phyloP scores from a whole-genome alignment of 2,888 invertebrate genomes.

The Agrotis clavis region DNA sequence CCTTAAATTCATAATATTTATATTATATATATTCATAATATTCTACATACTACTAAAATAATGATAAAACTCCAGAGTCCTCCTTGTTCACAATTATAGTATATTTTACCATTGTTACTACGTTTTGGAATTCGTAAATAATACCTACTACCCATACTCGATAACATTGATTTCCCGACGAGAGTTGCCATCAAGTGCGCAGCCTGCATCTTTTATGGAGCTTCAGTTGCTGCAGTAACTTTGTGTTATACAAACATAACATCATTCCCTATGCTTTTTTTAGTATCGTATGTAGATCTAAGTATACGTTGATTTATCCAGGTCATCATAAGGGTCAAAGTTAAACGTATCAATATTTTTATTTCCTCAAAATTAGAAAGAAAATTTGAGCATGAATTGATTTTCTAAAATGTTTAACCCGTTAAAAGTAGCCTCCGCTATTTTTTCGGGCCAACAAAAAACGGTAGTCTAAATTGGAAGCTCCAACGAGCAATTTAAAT shows the following conservation, averaged over 20 bases:
- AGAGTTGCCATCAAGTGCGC: conserved; percentile 30
- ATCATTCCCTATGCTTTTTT: background rate
- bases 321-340: background rate
- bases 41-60: too few species aligned
- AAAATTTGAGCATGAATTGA: conserved; percentile 6
- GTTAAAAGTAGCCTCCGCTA: conserved; percentile 13
- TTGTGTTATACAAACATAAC: conserved; percentile 20
- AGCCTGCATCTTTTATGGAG: conserved; percentile 42
- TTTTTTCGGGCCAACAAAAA: conserved; percentile 61
- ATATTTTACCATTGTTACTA: too few species aligned
- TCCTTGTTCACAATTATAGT: background rate
- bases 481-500: conserved; percentile 84
- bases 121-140: conserved; percentile 6
- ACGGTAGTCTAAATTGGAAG: conserved; percentile 70
- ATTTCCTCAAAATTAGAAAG: background rate
- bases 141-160: background rate
- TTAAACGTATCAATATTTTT: background rate
- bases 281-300: background rate
- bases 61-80: background rate
- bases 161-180: conserved; percentile 26
- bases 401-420: conserved; percentile 14
- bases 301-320: background rate
- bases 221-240: conserved; percentile 35
- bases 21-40: too few species aligned
- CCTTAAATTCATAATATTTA: too few species aligned